Evolutionary conservation across 2,113 vertebrate genomes (phyloP).

Genomic region (Talpa occidentalis): DNA sequence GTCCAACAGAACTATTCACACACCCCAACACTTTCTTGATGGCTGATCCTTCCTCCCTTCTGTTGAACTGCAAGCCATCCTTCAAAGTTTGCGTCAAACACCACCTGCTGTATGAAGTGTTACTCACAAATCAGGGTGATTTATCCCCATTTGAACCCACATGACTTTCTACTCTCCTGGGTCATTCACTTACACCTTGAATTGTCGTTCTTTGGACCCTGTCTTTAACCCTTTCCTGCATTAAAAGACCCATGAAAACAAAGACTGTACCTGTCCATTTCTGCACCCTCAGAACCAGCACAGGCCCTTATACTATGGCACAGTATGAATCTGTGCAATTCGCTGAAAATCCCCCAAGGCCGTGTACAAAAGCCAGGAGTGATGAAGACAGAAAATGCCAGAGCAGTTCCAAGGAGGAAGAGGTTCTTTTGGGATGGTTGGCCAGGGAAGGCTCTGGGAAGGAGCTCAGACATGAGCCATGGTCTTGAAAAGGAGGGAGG

Average conservation of each 20-base stretch:
- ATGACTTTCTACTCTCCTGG: background rate
- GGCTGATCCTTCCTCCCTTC: background rate
- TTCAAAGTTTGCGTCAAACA: background rate
- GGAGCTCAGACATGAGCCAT: background rate
- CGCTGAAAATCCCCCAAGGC: background rate
- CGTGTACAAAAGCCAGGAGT: background rate
- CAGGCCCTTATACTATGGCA: background rate
- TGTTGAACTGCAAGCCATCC: background rate
- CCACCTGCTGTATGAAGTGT: background rate
- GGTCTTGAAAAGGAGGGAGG: background rate
- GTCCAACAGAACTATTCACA: background rate
- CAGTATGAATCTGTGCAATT: background rate
- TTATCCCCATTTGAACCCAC: background rate
- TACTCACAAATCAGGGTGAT: background rate
- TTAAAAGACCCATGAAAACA: slow-evolving; percentile 5
- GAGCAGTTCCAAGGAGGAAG: background rate
- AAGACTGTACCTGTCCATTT: background rate
- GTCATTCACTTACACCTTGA: background rate
- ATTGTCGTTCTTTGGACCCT: background rate
- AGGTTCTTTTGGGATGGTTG: background rate
- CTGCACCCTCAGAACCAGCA: background rate
- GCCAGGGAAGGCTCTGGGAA: background rate
- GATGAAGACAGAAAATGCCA: slow-evolving; percentile 41
- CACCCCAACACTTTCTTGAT: background rate
- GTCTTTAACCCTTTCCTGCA: background rate